Conservation (phyloP, 2,113 vertebrate genomes). For the Paralichthys olivaceus region DNA sequence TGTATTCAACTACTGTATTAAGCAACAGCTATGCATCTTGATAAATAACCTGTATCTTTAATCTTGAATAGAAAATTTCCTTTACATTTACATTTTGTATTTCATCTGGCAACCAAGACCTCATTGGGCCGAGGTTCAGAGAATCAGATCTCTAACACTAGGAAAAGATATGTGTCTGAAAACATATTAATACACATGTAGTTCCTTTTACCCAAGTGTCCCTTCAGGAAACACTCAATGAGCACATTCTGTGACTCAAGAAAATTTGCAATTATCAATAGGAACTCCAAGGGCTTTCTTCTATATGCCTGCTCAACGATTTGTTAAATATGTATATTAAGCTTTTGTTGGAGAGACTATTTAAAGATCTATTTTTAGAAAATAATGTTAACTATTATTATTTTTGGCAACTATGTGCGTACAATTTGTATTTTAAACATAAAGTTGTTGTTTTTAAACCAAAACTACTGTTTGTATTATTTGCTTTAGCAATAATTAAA, state of each 20-base stretch:
- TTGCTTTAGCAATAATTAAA: background rate
- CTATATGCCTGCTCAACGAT: slow-evolving; percentile 68
- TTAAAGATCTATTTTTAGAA: slow-evolving; percentile 87
- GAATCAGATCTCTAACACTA: slow-evolving; percentile 12
- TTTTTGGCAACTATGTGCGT: slow-evolving; percentile 62
- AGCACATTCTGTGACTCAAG: slow-evolving; percentile 56
- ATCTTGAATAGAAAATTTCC: slow-evolving; percentile 37
- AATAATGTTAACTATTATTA: slow-evolving; percentile 74
- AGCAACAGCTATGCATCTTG: slow-evolving; percentile 58
- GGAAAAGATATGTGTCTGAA: slow-evolving; percentile 1
- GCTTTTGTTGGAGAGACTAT: slow-evolving; percentile 83
- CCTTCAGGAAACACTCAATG: slow-evolving; percentile 11
- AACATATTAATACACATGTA: slow-evolving; percentile 14
- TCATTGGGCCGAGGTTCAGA: slow-evolving; percentile 17
- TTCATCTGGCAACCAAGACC: slow-evolving; percentile 14
- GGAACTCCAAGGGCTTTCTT: slow-evolving; percentile 44
- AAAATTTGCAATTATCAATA: slow-evolving; percentile 13
- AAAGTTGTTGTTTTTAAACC: slow-evolving; percentile 67
- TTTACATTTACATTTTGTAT: slow-evolving; percentile 32
- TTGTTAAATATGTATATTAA: slow-evolving; percentile 84
- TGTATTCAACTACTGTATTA: slow-evolving; percentile 79
- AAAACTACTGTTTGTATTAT: slow-evolving; percentile 45
- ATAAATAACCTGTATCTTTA: slow-evolving; percentile 46
- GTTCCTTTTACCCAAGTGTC: slow-evolving; percentile 6
- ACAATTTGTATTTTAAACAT: slow-evolving; percentile 70